These are phyloP conservation scores for Ascaphus truei DNA, from an alignment of 2,113 vertebrate genomes.

Conservation along the genomic window DNA sequence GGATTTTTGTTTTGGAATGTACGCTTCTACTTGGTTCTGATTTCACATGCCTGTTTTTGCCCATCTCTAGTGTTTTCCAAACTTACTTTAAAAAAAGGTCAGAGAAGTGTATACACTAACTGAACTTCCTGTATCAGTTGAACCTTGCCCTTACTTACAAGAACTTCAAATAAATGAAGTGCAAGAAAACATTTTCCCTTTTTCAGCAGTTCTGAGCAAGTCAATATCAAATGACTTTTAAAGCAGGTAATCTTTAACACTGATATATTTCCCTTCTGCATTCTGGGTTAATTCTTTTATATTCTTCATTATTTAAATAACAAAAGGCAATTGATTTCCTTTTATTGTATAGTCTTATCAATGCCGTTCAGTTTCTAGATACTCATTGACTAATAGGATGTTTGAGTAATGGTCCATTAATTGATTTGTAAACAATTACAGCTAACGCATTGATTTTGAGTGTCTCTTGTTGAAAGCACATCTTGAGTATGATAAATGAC, in stretches of 20 bases:
- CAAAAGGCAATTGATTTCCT: slow-evolving; percentile 56
- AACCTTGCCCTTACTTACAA: slow-evolving; percentile 14
- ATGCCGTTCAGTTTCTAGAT: slow-evolving; percentile 41
- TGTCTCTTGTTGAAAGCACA: slow-evolving; percentile 45
- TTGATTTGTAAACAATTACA: slow-evolving; percentile 65
- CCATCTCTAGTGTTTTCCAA: too few relatives aligned
- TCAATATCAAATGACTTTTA: slow-evolving; percentile 15
- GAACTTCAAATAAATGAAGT: slow-evolving; percentile 25
- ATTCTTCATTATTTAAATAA: slow-evolving; percentile 56
- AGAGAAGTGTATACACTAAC: slow-evolving; percentile 1
- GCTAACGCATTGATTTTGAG: slow-evolving; percentile 51
- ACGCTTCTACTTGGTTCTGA: too few relatives aligned
- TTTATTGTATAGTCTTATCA: slow-evolving; percentile 51
- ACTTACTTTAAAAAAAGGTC: too few relatives aligned
- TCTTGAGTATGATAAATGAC: slow-evolving; percentile 50
- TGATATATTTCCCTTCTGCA: slow-evolving; percentile 44
- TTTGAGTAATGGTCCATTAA: slow-evolving; percentile 55
- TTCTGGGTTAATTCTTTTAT: slow-evolving; percentile 49
- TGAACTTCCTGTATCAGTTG: slow-evolving; percentile 16
- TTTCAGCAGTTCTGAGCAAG: background rate
- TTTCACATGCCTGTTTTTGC: too few relatives aligned
- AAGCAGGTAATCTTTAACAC: slow-evolving; percentile 48
- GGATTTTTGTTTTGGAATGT: too few relatives aligned
- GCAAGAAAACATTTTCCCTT: slow-evolving; percentile 6
- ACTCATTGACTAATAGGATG: slow-evolving; percentile 52